A percentile compares a stretch with the other conserved stretches of the same genome.
phyloP scores from a whole-genome alignment of 2,888 invertebrate genomes.

The Drosophila nigricruria region DNA sequence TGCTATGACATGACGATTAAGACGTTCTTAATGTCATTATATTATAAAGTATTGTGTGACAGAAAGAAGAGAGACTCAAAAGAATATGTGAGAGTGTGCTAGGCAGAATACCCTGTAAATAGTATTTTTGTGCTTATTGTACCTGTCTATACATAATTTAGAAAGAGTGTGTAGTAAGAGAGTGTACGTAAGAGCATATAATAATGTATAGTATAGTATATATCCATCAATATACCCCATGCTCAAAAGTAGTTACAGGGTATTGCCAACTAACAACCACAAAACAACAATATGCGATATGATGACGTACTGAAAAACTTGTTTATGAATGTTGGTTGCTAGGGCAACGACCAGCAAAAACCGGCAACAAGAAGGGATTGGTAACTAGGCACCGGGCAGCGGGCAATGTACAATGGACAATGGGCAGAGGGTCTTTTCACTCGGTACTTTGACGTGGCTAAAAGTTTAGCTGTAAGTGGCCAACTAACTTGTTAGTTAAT shows the following conservation, averaged over 20 bases:
- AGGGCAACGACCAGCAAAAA: conserved; percentile 74
- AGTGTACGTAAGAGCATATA: background rate
- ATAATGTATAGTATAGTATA: background rate
- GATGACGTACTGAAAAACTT: conserved; percentile 70
- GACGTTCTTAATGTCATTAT: background rate
- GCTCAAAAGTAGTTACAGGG: background rate
- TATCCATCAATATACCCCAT: background rate
- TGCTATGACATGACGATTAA: background rate
- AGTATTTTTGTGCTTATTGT: too few species aligned
- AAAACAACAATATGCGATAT: conserved; percentile 33
- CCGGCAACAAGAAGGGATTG: conserved; percentile 18
- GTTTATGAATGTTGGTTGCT: conserved; percentile 79
- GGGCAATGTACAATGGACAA: conserved; percentile 7
- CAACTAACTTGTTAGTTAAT: conserved; percentile 64
- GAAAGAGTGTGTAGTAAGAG: too few species aligned
- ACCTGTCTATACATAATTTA: too few species aligned
- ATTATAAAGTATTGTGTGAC: background rate
- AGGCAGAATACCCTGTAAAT: background rate
- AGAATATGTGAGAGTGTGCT: background rate
- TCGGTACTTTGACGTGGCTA: conserved; percentile 9
- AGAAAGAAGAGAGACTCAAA: background rate
- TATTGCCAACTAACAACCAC: conserved; percentile 20
- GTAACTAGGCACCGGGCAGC: conserved; percentile 25
- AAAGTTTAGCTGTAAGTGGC: conserved; percentile 35
- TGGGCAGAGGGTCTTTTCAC: conserved; percentile 17